phyloP scores from a whole-genome alignment of 2,888 invertebrate genomes.

The Mystacides longicornis region DNA sequence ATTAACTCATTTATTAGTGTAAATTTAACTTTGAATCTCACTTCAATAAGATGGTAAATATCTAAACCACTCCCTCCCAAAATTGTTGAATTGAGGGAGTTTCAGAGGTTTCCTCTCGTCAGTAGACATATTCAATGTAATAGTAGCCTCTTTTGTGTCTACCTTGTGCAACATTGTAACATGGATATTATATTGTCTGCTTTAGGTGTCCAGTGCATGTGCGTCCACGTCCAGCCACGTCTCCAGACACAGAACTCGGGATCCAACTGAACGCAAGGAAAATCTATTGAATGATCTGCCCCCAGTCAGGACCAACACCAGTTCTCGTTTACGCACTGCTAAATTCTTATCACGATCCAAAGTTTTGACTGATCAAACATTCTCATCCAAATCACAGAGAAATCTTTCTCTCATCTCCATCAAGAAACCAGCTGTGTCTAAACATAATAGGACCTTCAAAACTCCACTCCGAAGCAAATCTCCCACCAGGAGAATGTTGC shows the following conservation, averaged over 20 bases:
- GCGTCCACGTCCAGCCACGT: conserved; percentile 10
- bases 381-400: conserved; percentile 18
- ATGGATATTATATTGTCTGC: no score
- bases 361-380: conserved; percentile 16
- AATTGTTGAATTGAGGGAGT: no score
- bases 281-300: conserved; percentile 10
- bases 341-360: conserved; percentile 17
- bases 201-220: neutral
- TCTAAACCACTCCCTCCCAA: no score
- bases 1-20: no score
- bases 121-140: no score
- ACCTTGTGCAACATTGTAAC: no score
- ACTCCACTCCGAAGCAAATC: conserved; percentile 15
- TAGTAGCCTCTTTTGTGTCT: no score
- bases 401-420: conserved; percentile 23
- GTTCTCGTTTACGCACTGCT: conserved; percentile 11
- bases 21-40: no score
- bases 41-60: no score
- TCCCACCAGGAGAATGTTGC: conserved; percentile 9
- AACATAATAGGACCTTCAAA: conserved; percentile 14
- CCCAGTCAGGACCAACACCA: neutral
- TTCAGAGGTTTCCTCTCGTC: no score
- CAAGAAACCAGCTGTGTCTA: conserved; percentile 19
- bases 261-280: conserved; percentile 20
- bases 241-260: neutral